Base-by-base conservation (phyloP, 35 echinoderm and acorn worm genomes). In the Acanthaster planci region DNA sequence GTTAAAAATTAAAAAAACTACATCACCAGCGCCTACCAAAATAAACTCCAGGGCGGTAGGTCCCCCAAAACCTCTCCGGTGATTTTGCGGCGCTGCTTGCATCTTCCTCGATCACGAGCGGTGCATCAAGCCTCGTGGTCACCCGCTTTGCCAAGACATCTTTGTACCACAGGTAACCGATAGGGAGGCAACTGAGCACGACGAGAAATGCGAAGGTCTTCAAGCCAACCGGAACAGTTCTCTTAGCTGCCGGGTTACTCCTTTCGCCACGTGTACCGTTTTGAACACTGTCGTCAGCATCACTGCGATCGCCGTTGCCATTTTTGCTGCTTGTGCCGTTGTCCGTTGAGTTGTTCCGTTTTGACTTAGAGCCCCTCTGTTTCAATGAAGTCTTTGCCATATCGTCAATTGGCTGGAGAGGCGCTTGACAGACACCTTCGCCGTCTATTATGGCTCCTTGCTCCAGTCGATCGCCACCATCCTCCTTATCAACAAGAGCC, bases 41-140 rank as follows among this genome's bases (percentile, higher is more conserved):
- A 78, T 99, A 99, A 0, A 90, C 86, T 5, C 96, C 96, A 12
- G 96, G 89, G 19, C 96, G 85, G 72, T 99, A 99, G 0, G 96
- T 94, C 19, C 96, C 96, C 96, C 96, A 99, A 76, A 91, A 99
- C 15, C 96, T 67, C 30, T 85, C 88, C 5, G 94, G 94, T 55
- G 86, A 39, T 17, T 78, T 60, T 19, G 80, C 37, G 39, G 86
- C 58, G 22, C 40, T 85, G 38, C 84, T 86, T 18, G 83, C 78
- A 56, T 92, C 90, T 35, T 76, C 77, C 0, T 76, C 76, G 68
- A 97, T 93, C 22, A 92, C 87, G 15, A 47, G 82, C 39, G 94
- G 94, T 1, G 84, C 87, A 86, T 87, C 80, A 14, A 97, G 84
- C 3, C 86, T 87, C 21, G 90, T 97, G 44, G 83, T 51, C 22